A percentile compares a stretch with the other conserved stretches of the same genome.
Evolutionary conservation across 2,113 vertebrate species (phyloP).

Genomic region (Anser cygnoides): DNA sequence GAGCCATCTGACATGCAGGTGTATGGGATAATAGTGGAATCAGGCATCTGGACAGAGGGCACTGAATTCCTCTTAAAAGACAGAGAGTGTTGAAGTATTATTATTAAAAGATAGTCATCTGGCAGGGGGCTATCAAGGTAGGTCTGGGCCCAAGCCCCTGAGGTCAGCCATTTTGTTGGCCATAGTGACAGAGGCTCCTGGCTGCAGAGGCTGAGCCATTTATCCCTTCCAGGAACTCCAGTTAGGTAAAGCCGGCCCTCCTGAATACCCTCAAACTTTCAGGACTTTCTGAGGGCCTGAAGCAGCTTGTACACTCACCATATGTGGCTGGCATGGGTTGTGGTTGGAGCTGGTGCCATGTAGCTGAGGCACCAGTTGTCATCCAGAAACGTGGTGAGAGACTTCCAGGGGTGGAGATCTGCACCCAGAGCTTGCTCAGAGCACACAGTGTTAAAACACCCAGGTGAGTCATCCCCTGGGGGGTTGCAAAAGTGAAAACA

Average conservation of each 20-base stretch:
- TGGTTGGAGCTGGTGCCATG: neutral
- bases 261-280: neutral
- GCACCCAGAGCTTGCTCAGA: neutral
- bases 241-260: neutral
- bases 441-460: neutral
- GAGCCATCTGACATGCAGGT: neutral
- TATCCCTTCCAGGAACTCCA: neutral
- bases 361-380: neutral
- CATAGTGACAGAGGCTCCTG: neutral
- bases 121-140: neutral
- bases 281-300: neutral
- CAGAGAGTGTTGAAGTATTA: neutral
- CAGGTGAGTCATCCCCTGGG: neutral
- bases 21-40: neutral
- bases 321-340: neutral
- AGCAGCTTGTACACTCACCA: fast-evolving
- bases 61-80: neutral
- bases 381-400: neutral
- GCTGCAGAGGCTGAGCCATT: fast-evolving
- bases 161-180: neutral
- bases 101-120: neutral
- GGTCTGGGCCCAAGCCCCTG: fast-evolving
- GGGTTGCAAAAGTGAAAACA: neutral
- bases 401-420: neutral
- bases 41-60: neutral